Percentiles rank a stretch among this genome's conserved stretches.
Conservation (phyloP, 2,113 vertebrate genomes). For the Tupaia chinensis region DNA sequence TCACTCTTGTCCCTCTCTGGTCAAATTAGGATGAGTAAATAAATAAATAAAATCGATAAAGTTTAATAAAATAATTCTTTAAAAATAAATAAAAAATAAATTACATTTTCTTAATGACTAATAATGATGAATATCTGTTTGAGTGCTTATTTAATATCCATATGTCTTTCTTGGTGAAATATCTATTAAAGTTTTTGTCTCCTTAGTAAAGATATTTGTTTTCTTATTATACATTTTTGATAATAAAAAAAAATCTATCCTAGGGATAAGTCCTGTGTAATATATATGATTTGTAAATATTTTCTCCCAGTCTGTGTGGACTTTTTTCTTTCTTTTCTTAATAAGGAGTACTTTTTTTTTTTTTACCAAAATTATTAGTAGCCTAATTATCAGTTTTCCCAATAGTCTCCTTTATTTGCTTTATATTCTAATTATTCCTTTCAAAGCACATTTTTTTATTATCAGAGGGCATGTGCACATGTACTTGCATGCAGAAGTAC, state of each 20-base stretch:
- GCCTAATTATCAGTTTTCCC: not conserved
- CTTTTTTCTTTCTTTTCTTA: not conserved
- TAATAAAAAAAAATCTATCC: not conserved
- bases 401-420: not conserved
- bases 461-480: too few relatives aligned
- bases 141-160: not conserved
- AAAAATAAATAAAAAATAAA: too few relatives aligned
- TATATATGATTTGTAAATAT: not conserved
- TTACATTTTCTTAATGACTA: conserved; percentile 12
- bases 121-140: not conserved
- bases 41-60: too few relatives aligned
- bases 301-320: not conserved
- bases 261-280: not conserved
- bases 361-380: not conserved
- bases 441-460: not conserved
- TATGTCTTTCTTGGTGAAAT: not conserved
- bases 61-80: too few relatives aligned
- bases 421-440: not conserved
- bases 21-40: too few relatives aligned
- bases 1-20: too few relatives aligned
- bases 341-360: not conserved
- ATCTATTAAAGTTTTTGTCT: not conserved
- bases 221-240: conserved; percentile 8
- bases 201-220: not conserved
- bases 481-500: too few relatives aligned